Conservation (phyloP, 2,113 vertebrate species). For the Saccopteryx leptura region DNA sequence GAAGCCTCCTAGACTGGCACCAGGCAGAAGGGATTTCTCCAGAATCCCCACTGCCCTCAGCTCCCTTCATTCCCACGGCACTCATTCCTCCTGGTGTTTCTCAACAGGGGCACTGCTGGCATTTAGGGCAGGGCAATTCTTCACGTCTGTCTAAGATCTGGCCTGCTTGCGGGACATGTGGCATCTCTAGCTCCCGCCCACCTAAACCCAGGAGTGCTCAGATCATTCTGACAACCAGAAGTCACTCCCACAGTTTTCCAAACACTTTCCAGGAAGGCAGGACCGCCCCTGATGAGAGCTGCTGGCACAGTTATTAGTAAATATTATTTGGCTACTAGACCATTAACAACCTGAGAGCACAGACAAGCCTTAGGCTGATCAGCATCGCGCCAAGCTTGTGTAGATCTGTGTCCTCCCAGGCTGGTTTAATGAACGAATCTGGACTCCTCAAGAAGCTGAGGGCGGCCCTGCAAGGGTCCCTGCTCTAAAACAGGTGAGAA, state of each 20-base stretch:
- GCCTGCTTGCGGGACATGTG: neutral
- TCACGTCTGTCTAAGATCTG: neutral
- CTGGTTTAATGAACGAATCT: neutral
- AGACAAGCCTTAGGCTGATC: neutral
- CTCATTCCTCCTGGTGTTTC: neutral
- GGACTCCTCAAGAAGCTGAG: neutral
- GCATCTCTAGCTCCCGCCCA: neutral
- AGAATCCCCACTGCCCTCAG: neutral
- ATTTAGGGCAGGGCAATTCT: neutral
- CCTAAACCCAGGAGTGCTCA: neutral
- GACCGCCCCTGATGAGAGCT: neutral
- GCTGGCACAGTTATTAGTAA: neutral
- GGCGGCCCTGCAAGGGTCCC: too few relatives aligned
- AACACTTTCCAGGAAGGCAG: neutral
- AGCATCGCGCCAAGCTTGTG: neutral
- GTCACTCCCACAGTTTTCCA: neutral
- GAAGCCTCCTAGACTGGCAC: neutral
- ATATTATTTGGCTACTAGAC: neutral
- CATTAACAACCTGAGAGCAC: neutral
- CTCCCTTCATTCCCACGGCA: neutral
- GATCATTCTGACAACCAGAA: constrained; percentile 11
- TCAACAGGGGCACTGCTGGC: neutral
- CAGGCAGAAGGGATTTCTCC: neutral
- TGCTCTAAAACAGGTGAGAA: neutral
- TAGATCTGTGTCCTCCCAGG: neutral